Evolutionary conservation across 1,140 invertebrate genomes (phyloP).

Genomic region (Bombus ignitus): DNA sequence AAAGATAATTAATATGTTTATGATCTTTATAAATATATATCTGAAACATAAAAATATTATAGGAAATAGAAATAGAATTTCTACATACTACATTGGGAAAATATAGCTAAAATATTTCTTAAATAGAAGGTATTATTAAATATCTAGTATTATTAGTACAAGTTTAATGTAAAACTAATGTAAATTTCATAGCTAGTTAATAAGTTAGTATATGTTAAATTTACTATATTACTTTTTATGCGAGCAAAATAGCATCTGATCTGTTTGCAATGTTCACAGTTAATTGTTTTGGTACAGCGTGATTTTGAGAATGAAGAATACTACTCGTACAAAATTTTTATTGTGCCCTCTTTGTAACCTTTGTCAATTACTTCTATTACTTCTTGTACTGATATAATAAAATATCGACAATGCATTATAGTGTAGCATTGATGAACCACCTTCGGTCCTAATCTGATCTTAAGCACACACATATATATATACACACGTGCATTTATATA

Average conservation of each 20-base stretch:
- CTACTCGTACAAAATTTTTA: neutral
- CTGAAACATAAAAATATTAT: constrained; percentile 51
- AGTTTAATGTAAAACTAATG: neutral
- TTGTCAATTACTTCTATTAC: neutral
- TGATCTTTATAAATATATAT: constrained; percentile 32
- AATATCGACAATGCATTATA: neutral
- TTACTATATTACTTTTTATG: neutral
- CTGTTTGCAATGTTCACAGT: neutral
- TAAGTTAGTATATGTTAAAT: neutral
- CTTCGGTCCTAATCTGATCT: neutral
- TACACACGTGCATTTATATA: neutral
- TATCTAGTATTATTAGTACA: neutral
- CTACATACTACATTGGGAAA: neutral
- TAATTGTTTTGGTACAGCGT: neutral
- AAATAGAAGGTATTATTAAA: neutral
- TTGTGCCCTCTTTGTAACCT: neutral
- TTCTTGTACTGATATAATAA: neutral
- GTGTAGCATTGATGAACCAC: neutral
- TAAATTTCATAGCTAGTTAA: neutral
- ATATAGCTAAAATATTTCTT: neutral
- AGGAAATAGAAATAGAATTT: constrained; percentile 1
- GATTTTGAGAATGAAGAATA: neutral
- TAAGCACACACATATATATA: neutral
- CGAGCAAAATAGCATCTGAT: neutral
- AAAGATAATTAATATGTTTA: constrained; percentile 32